A percentile compares a stretch with the other conserved stretches of the same genome.
Conservation (phyloP, 2,113 vertebrate genomes). For the Chloropsis cyanopogon region DNA sequence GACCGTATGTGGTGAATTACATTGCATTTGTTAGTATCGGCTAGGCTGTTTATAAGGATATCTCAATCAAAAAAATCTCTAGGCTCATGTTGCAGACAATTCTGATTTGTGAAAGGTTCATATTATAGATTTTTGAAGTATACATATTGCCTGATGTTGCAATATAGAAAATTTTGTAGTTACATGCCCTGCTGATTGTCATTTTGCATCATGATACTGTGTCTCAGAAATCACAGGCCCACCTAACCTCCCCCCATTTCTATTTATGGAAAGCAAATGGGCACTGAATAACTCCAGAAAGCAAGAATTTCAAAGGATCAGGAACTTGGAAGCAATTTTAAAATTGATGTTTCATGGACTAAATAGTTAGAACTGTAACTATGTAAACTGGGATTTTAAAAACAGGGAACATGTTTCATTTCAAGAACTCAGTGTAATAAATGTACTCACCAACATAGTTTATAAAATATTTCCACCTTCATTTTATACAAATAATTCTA, state of each 20-base stretch:
- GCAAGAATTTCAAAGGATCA: slow-evolving; percentile 48
- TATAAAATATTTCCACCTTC: not conserved
- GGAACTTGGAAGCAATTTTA: slow-evolving; percentile 37
- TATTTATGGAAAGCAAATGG: slow-evolving; percentile 41
- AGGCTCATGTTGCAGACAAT: slow-evolving; percentile 30
- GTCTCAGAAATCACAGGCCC: slow-evolving; percentile 57
- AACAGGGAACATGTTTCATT: not conserved
- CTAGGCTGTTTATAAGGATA: slow-evolving; percentile 25
- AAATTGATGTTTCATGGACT: slow-evolving; percentile 43
- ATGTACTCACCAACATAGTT: not conserved
- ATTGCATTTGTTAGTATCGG: not conserved
- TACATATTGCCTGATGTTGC: slow-evolving; percentile 48
- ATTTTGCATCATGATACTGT: slow-evolving; percentile 54
- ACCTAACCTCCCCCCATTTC: not conserved
- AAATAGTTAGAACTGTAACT: not conserved
- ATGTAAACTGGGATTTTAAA: not conserved
- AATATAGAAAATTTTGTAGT: slow-evolving; percentile 63
- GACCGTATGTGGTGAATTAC: slow-evolving; percentile 2
- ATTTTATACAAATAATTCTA: not conserved
- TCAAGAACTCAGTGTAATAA: not conserved
- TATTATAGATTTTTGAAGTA: slow-evolving; percentile 67
- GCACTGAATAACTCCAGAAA: slow-evolving; percentile 41
- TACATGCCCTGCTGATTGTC: slow-evolving; percentile 56
- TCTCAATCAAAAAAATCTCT: slow-evolving; percentile 59
- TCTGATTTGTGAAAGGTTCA: slow-evolving; percentile 6